Evolutionary conservation across 2,797 vertebrate species (phyloP), one percentile per base, ranked within the genome.

Genomic region (Anisognathus igniventris): DNA sequence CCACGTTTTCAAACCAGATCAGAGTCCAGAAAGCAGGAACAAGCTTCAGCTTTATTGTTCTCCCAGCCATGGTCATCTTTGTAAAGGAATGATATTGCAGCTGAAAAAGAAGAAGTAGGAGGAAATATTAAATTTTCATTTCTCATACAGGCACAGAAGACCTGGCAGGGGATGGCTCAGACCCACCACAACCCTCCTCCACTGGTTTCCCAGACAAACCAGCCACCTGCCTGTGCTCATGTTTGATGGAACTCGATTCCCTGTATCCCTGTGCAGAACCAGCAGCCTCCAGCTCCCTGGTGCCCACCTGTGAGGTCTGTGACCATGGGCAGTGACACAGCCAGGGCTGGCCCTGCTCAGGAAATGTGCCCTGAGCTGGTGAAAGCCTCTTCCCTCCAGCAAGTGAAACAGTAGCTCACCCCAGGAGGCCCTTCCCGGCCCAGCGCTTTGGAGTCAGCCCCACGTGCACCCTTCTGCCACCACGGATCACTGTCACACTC

Each of bases 391-490:
- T 4, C 39, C 12, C 13, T 18, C 28, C 2, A 20, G 19, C 2
- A 35, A 37, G n/a, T 1, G 21, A 45, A 62, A 30, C 0, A 27
- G 27, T 40, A 82, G 61, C 95, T 95, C 96, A 99, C 99, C 99
- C 99, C 85, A 99, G 97, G 65, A 99, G 98, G 48, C 99, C 99
- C 96, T 98, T 98, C 81, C 99, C 99, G 0, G 98, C 98, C 99
- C 99, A 99, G 58, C 98, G 98, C 92, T 98, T 98, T 0, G 99
- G 99, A 27, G 98, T 99, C 73, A 99, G 97, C 33, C 98, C 98
- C 88, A 99, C 93, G 22, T 98, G 98, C 73, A 98, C 97, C 79
- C 93, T 98, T 74, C 98, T 98, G 58, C 98, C 98, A 3, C 93
- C 91, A 6, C 99, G 98, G 89, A 99, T 93, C 88, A 99, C 98